These are phyloP conservation scores for Cataglyphis livida DNA, from an alignment of 2,888 invertebrate species.

Conservation along the genomic window DNA sequence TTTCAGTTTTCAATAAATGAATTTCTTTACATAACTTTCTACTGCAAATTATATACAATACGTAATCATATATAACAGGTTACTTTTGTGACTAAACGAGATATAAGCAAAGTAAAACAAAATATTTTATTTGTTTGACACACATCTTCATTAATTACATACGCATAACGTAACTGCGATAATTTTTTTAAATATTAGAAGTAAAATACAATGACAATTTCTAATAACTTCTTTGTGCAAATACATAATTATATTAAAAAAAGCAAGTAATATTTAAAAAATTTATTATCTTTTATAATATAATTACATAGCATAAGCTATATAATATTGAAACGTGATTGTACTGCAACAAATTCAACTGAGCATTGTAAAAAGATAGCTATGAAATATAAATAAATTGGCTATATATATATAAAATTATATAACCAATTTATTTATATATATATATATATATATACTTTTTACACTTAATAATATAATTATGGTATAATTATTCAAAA, in stretches of 20 bases:
- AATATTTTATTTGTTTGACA: slow-evolving; percentile 38
- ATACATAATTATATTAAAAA: neutral
- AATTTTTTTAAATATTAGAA: slow-evolving; percentile 17
- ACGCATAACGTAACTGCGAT: neutral
- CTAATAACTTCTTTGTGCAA: neutral
- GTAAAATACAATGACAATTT: neutral
- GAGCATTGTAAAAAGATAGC: neutral
- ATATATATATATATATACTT: neutral
- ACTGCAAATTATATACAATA: neutral
- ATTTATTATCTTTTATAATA: neutral
- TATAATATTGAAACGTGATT: neutral
- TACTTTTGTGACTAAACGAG: neutral
- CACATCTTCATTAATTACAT: neutral
- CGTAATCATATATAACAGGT: neutral
- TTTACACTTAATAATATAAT: neutral
- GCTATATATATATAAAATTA: neutral
- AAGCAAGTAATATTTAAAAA: neutral
- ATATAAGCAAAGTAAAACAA: neutral
- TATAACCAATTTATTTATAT: neutral
- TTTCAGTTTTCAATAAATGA: neutral
- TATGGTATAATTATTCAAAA: neutral
- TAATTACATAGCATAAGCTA: neutral
- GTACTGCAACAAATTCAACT: neutral
- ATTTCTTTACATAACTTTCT: neutral
- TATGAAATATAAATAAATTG: neutral